Evolutionary conservation across 2,113 vertebrate genomes (phyloP), one percentile per base, ranked within the genome.

Genomic region (Odontesthes bonariensis): DNA sequence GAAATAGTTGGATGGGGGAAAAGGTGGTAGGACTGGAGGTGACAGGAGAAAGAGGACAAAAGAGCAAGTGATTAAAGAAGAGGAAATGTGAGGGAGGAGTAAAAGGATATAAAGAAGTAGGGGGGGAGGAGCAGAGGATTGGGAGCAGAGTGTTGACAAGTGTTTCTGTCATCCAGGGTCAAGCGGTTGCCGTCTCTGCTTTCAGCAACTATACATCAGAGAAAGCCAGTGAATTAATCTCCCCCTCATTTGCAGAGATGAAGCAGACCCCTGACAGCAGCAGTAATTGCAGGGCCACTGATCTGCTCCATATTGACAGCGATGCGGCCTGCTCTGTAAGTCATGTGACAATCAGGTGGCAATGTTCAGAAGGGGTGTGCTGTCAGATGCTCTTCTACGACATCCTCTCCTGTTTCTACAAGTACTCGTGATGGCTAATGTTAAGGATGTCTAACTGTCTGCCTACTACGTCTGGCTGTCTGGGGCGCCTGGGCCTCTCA

Each of bases 151-250:
- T 89, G 87, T 87, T 87, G 86, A 87, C 88, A 88, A 65, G 84
- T 88, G 80, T 88, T 90, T 87, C 76, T 86, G 88, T 86, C 85
- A 92, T 69, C 55, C 19, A 33, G 81, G 88, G 88, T 89, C 87
- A 90, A 86, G 77, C 31, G 31, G 60, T 69, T 80, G 77, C 69
- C 83, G 71, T 76, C 17, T 69, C 57, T 64, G 82, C 86, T 84
- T 88, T 85, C 81, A 84, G 70, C 63, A 69, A 75, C 79, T 57
- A 66, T 84, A 84, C 81, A 70, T 88, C 85, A 89, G 40, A 58
- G 60, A 55, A 49, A 72, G 67, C 42, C 22, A 8, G 56, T 63
- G 83, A 84, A 89, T 89, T 84, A 77, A 85, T 84, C 77, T 73
- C 73, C 65, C 51, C 75, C 83, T 87, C 75, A 79, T 86, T 83